These are phyloP conservation scores for Clostera curtula DNA, from an alignment of 2,888 invertebrate species.

Conservation along the genomic window DNA sequence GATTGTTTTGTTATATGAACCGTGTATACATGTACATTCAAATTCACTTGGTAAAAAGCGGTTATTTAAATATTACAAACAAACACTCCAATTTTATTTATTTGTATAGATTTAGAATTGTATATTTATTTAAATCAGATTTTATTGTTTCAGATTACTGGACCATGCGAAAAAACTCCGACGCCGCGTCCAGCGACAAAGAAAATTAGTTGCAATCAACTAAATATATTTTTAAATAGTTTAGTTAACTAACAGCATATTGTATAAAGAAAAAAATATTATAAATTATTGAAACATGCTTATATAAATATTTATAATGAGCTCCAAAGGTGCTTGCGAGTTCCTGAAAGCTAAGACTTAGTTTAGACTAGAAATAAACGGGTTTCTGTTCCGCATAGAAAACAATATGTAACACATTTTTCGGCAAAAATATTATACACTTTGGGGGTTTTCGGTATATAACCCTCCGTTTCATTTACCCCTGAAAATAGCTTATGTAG, in stretches of 20 bases:
- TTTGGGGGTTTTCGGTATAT: too few relatives aligned
- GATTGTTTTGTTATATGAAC: too few relatives aligned
- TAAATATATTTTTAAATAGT: constrained; percentile 9
- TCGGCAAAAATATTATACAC: too few relatives aligned
- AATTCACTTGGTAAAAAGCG: too few relatives aligned
- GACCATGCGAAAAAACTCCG: constrained; percentile 64
- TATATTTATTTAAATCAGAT: constrained; percentile 3
- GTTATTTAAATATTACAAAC: background rate
- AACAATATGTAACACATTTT: too few relatives aligned
- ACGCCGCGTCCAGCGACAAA: constrained; percentile 59
- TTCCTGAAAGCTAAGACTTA: constrained; percentile 15
- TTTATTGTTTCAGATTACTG: constrained; percentile 65
- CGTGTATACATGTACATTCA: too few relatives aligned
- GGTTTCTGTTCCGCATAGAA: too few relatives aligned
- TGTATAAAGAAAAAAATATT: constrained; percentile 22
- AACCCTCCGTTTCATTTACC: too few relatives aligned
- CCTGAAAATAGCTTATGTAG: too few relatives aligned
- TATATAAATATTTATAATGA: constrained; percentile 29
- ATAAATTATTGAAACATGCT: constrained; percentile 22
- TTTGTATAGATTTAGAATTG: background rate
- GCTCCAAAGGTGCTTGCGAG: constrained; percentile 15
- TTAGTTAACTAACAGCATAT: constrained; percentile 15
- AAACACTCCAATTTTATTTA: background rate
- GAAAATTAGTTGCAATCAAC: constrained; percentile 45
- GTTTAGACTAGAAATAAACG: too few relatives aligned